Percentiles rank a stretch among this genome's conserved stretches.
Conservation (phyloP, 2,113 vertebrate species). For the Mungos mungo region DNA sequence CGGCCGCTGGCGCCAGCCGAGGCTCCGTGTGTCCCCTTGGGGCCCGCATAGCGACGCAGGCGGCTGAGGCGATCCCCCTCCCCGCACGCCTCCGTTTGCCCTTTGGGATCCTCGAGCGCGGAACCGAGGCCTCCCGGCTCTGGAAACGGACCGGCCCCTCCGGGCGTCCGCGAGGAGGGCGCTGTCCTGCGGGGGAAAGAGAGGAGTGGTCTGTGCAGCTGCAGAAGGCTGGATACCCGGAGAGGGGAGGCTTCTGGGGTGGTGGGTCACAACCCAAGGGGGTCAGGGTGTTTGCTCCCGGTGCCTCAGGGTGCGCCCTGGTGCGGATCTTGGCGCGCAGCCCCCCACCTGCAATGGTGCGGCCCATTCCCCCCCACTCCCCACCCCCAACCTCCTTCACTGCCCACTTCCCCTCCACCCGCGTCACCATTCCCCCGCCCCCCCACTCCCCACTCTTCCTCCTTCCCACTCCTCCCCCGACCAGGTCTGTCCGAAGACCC, state of each 20-base stretch:
- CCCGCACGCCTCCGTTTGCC: not conserved
- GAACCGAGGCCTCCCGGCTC: too few species aligned
- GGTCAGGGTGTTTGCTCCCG: not conserved
- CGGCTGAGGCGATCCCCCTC: too few species aligned
- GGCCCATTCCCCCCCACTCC: not conserved
- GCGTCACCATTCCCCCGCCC: too few species aligned
- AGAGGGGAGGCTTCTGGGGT: not conserved
- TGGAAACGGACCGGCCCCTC: not conserved
- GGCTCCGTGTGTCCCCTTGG: not conserved
- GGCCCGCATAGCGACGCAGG: not conserved
- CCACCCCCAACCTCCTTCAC: too few species aligned
- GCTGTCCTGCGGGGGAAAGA: not conserved
- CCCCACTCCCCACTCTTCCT: not conserved
- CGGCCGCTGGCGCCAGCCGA: not conserved
- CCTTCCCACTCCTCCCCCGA: not conserved
- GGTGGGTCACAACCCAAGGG: not conserved
- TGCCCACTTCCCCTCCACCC: too few species aligned
- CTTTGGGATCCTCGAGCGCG: not conserved
- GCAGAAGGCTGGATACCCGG: not conserved
- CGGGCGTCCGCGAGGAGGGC: not conserved
- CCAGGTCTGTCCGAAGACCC: too few species aligned
- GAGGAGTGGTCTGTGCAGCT: fast-evolving
- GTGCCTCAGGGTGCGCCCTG: not conserved
- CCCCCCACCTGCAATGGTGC: not conserved
- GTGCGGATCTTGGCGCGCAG: not conserved